Percentiles rank a stretch among this genome's conserved stretches.
Evolutionary conservation across 2,113 vertebrate species (phyloP).

Genomic region (Varanus salvator): DNA sequence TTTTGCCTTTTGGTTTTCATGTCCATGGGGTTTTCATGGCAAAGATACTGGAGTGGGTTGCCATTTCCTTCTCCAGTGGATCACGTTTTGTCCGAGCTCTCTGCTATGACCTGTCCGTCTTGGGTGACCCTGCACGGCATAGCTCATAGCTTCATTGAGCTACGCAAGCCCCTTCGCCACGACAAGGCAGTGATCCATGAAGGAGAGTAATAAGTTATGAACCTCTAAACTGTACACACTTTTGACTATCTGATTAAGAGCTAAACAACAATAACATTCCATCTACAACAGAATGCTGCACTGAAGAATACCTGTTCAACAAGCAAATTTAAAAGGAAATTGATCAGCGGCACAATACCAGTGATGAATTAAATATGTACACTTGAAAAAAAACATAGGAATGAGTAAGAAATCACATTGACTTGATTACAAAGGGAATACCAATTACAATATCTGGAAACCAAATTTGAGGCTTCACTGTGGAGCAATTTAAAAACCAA

Average conservation of each 20-base stretch:
- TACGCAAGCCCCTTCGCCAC: too few species aligned
- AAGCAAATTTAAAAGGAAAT: neutral
- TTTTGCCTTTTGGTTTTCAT: too few species aligned
- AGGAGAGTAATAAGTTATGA: neutral
- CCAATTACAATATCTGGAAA: constrained; percentile 3
- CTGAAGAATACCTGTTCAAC: neutral
- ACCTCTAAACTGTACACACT: neutral
- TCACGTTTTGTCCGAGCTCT: too few species aligned
- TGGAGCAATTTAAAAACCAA: neutral
- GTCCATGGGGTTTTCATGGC: too few species aligned
- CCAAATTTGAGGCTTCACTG: neutral
- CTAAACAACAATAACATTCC: neutral
- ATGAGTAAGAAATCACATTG: neutral
- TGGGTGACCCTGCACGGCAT: too few species aligned
- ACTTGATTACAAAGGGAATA: neutral
- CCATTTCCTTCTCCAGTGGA: too few species aligned
- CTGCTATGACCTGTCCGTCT: too few species aligned
- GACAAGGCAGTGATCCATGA: too few species aligned
- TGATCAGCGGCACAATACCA: neutral
- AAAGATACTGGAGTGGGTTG: too few species aligned
- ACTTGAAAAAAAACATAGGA: neutral
- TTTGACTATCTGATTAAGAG: neutral
- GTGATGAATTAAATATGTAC: neutral
- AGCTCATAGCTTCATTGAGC: too few species aligned
- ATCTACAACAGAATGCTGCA: neutral